phyloP scores from a whole-genome alignment of 2,797 vertebrate species.

The Sebastes paucispinis region DNA sequence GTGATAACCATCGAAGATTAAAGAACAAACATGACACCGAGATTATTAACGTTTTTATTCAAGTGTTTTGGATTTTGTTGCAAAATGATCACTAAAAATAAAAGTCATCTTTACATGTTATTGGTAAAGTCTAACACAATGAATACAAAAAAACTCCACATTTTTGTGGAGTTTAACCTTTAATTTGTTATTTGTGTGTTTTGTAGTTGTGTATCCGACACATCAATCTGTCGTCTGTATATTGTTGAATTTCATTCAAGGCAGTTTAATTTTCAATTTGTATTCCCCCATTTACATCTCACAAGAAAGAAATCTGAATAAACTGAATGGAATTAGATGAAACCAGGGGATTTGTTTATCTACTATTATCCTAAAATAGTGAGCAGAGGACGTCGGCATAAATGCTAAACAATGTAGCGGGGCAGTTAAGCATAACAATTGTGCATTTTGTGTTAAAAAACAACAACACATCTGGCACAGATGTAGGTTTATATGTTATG shows the following conservation, averaged over 20 bases:
- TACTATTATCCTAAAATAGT: not conserved
- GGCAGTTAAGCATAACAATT: too few species aligned
- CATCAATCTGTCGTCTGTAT: not conserved
- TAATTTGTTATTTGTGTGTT: not conserved
- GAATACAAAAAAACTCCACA: not conserved
- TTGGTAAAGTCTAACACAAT: not conserved
- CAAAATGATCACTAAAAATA: not conserved
- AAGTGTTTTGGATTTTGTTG: not conserved
- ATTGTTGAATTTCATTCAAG: not conserved
- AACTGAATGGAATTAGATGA: not conserved
- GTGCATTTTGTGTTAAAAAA: too few species aligned
- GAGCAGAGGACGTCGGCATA: not conserved
- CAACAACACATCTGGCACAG: too few species aligned
- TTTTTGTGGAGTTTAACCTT: not conserved
- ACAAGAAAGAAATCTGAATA: not conserved
- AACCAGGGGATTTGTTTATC: not conserved
- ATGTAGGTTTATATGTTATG: too few species aligned
- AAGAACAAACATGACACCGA: conserved; percentile 49
- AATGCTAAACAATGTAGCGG: not conserved
- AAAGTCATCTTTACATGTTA: not conserved
- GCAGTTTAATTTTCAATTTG: not conserved
- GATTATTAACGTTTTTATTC: not conserved
- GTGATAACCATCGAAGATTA: conserved; percentile 63
- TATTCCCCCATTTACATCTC: not conserved
- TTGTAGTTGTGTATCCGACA: fast-evolving